Base-by-base conservation (phyloP, 2,113 vertebrate species). In the Suricata suricatta region DNA sequence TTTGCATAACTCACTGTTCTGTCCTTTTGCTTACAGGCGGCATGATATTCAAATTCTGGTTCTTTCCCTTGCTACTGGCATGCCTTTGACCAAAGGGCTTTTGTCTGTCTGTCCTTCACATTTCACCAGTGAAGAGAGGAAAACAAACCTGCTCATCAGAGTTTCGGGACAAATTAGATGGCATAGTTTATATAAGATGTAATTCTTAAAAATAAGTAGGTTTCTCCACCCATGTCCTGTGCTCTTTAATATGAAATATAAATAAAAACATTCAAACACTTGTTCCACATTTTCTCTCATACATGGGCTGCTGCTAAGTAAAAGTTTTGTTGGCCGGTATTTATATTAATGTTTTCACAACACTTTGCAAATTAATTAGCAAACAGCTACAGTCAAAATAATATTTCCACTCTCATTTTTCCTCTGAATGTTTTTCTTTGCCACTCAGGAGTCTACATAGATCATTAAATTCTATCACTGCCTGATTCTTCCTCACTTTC, bases 391-490 rank as follows among this genome's bases (percentile, higher is more conserved):
- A 57, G 27, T 29, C 50, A 68, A 69, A 90, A 44, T 64, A 97
- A 10, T 19, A 44, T 88, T 92, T 94, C 89, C 44, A 52, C 81
- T 95, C 64, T 82, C 44, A 38, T 71, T 88, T 92, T 35, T 69
- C 47, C 92, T 89, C 33, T 47, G 35, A 88, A 96, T 92, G 29
- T 38, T 90, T 96, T 83, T 25, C 23, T 95, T 50, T 57, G 8
- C 31, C 16, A 47, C 31, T 82, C 90, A 23, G 19, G 29, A 64
- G 19, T 87, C 23, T 90, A 97, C 92, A 90, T 47, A 89, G 68
- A 95, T 90, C 25, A 96, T 66, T 93, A 95, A 82, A 81, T 96
- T 93, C 41, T 93, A 95, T 92, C 66, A n/a, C 11, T 95, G 38
- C 11, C 50, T 81, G 84, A 38, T 71, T 92, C 35, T 50, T 87